A percentile compares a stretch with the other conserved stretches of the same genome.
Conservation (phyloP, 2,888 invertebrate species). For the Adela reaumurella region DNA sequence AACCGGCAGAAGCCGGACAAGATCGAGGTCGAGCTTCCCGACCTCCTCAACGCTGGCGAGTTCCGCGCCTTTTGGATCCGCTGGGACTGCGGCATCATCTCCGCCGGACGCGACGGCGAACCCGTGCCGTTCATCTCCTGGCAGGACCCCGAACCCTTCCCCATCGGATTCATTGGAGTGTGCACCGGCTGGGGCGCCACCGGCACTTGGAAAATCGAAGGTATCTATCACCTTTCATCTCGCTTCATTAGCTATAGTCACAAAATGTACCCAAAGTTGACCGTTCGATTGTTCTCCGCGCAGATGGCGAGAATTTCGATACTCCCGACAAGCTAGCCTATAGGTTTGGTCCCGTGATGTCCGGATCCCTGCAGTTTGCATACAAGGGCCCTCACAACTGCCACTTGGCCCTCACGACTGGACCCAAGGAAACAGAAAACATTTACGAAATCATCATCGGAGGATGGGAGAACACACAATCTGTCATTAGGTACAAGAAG, state of each 20-base stretch:
- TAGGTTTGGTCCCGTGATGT: slow-evolving; percentile 52
- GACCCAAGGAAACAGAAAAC: slow-evolving; percentile 53
- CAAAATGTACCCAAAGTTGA: slow-evolving; percentile 49
- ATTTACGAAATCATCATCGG: slow-evolving; percentile 67
- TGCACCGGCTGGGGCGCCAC: slow-evolving; percentile 85
- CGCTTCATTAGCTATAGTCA: slow-evolving; percentile 6
- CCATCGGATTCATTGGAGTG: slow-evolving; percentile 71
- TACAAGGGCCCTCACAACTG: slow-evolving; percentile 63
- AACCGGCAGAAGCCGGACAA: slow-evolving; percentile 75
- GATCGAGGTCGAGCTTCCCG: slow-evolving; percentile 66
- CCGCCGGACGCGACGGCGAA: slow-evolving; percentile 71
- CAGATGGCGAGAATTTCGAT: slow-evolving; percentile 53
- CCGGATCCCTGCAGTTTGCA: slow-evolving; percentile 52
- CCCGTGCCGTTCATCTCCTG: slow-evolving; percentile 69
- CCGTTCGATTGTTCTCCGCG: slow-evolving; percentile 21
- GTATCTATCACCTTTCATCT: slow-evolving; percentile 28
- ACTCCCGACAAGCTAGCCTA: slow-evolving; percentile 59
- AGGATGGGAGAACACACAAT: slow-evolving; percentile 65
- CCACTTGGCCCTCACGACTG: slow-evolving; percentile 57
- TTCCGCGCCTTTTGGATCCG: slow-evolving; percentile 83
- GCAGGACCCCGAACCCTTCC: slow-evolving; percentile 67
- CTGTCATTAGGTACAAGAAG: slow-evolving; percentile 61
- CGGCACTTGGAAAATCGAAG: slow-evolving; percentile 80
- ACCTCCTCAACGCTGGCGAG: slow-evolving; percentile 68
- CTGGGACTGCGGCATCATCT: slow-evolving; percentile 66